Percentiles rank a stretch among this genome's conserved stretches.
phyloP scores from a whole-genome alignment of 2,113 vertebrate species.

The Dasyurus viverrinus region DNA sequence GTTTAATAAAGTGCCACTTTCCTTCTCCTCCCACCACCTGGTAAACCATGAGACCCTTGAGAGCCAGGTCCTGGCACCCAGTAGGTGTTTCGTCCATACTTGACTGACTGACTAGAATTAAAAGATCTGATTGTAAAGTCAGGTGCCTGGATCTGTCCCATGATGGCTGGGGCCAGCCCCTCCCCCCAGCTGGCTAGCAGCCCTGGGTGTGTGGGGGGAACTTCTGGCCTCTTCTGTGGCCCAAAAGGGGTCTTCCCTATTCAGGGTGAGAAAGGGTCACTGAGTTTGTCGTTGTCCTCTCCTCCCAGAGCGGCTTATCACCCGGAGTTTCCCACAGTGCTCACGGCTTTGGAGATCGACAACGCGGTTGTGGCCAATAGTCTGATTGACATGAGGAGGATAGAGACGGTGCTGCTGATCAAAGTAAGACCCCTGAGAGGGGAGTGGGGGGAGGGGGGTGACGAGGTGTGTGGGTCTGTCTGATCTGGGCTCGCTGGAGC shows the following conservation, averaged over 20 bases:
- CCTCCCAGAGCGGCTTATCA: slow-evolving; percentile 89
- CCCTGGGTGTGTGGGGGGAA: too few species aligned
- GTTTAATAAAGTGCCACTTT: too few species aligned
- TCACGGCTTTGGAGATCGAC: slow-evolving; percentile 93
- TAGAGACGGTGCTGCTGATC: slow-evolving; percentile 94
- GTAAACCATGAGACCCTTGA: neutral
- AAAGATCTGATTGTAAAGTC: too few species aligned
- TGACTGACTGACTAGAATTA: neutral
- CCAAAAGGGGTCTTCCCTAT: too few species aligned
- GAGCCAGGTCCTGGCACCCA: neutral
- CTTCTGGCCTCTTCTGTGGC: too few species aligned
- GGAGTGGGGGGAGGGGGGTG: too few species aligned
- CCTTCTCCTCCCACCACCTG: neutral
- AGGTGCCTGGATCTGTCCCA: too few species aligned
- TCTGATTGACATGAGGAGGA: slow-evolving; percentile 92
- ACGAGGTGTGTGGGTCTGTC: too few species aligned
- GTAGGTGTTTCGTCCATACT: neutral
- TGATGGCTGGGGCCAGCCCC: too few species aligned
- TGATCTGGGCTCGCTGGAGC: too few species aligned
- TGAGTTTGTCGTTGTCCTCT: neutral
- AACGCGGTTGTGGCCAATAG: slow-evolving; percentile 93
- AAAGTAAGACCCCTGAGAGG: slow-evolving; percentile 81
- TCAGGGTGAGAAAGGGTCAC: too few species aligned
- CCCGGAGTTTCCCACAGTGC: slow-evolving; percentile 90
- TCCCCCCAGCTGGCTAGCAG: neutral